Percentiles rank a stretch among this genome's conserved stretches.
Conservation (phyloP, 2,113 vertebrate genomes). For the Piaya cayana region DNA sequence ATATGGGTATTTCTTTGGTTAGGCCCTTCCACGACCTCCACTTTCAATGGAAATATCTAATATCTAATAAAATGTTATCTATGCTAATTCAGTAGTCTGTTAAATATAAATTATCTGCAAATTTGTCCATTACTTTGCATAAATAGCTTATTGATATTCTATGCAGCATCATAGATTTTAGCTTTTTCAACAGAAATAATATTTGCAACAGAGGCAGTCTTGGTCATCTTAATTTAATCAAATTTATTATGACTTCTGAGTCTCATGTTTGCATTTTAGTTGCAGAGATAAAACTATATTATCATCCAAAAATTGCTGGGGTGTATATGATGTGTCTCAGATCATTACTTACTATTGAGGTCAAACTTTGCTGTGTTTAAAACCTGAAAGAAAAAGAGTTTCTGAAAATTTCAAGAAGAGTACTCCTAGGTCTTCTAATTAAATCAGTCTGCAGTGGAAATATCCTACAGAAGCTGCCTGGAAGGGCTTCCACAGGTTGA, state of each 20-base stretch:
- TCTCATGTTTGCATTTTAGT: neutral
- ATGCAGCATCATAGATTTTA: neutral
- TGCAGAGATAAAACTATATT: neutral
- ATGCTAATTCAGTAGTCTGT: neutral
- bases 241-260: neutral
- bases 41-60: neutral
- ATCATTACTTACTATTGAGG: neutral
- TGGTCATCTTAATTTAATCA: neutral
- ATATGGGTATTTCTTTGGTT: neutral
- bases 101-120: neutral
- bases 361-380: neutral
- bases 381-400: neutral
- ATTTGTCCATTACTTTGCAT: slow-evolving; percentile 26
- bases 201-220: neutral
- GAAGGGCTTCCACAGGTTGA: slow-evolving; percentile 13
- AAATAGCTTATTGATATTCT: neutral
- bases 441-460: neutral
- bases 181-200: neutral
- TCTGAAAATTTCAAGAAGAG: neutral
- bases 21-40: neutral
- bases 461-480: neutral
- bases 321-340: neutral
- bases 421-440: neutral
- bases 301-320: neutral
- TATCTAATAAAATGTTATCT: neutral